phyloP scores from a whole-genome alignment of 2,888 invertebrate species.

The Dugesia japonica region DNA sequence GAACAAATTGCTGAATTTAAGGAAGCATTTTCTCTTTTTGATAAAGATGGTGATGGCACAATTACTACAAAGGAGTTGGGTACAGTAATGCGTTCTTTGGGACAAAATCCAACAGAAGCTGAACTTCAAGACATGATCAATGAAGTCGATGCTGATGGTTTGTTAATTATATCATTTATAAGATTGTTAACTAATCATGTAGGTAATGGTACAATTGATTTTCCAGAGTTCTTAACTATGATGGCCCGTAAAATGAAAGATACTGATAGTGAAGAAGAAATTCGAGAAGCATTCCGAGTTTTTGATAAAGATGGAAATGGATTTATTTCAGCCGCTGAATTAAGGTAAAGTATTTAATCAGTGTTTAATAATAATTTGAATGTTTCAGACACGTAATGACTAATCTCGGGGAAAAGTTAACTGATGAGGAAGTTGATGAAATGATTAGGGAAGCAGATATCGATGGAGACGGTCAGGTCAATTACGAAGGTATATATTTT shows the following conservation, averaged over 20 bases:
- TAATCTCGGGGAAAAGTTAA: conserved; percentile 95
- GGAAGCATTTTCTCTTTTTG: conserved; percentile 96
- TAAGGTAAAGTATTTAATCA: conserved; percentile 54
- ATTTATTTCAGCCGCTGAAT: conserved; percentile 89
- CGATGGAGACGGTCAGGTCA: conserved; percentile 95
- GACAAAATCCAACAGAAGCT: conserved; percentile 95
- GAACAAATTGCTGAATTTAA: conserved; percentile 62
- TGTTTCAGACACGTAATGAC: conserved; percentile 71
- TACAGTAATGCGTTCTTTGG: conserved; percentile 89
- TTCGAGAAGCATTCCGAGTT: conserved; percentile 88
- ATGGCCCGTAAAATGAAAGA: conserved; percentile 97
- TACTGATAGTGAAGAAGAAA: conserved; percentile 94
- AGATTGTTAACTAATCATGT: background rate
- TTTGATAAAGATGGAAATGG: conserved; percentile 98
- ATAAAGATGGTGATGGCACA: conserved; percentile 95
- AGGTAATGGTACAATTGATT: conserved; percentile 99
- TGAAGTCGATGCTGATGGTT: conserved; percentile 84
- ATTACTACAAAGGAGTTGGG: conserved; percentile 98
- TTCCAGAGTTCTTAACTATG: conserved; percentile 98
- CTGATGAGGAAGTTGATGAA: conserved; percentile 96
- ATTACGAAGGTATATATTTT: conserved; percentile 60
- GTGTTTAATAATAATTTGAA: too few relatives aligned
- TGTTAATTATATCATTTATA: conserved; percentile 51
- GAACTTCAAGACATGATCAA: conserved; percentile 90
- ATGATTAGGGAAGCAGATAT: conserved; percentile 98